Evolutionary conservation across 2,113 vertebrate genomes (phyloP), one percentile per base, ranked within the genome.

Genomic region (Alexandromys fortis): DNA sequence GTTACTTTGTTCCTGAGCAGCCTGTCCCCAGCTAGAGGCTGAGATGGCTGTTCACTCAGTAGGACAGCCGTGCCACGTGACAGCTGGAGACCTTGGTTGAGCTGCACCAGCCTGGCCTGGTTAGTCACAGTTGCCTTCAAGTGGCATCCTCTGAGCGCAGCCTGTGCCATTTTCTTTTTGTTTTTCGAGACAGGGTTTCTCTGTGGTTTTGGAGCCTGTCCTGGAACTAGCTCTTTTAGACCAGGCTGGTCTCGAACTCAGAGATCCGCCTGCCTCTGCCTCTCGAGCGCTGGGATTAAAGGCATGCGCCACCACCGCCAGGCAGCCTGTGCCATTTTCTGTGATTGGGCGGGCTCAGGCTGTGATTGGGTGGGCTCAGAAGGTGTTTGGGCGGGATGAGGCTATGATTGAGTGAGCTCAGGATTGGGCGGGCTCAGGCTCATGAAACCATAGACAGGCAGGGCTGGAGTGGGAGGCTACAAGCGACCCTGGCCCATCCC

Each of bases 381-480:
- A 49, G 63, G 28, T 12, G 42, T 42, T 42, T 42, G 42, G 42
- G 42, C 42, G 42, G 42, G 42, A 42, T 63, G 22, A 68, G 65
- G n/a, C 65, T 75, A 3, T 30, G 65, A 21, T 58, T 42, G 42
- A 42, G 42, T 42, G 42, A 42, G 42, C 42, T 42, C 42, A 42
- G 42, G 42, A 42, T 42, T 14, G 77, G 42, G n/a, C 0, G 10
- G 49, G 65, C 8, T 21, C n/a, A 70, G 67, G n/a, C 67, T 81
- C 26, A 0, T 0, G 28, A 30, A 49, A 70, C 28, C 17, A 28
- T 4, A 1, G 86, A 0, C 4, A 10, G 21, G 38, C 3, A 3
- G 21, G 65, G 6, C 58, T 21, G 33, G n/a, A 38, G 13, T 10
- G 35, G 28, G 12, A 49, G 75, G 30, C 0, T 14, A 78, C 79